phyloP scores from a whole-genome alignment of 1,140 invertebrate genomes.

The Drosophila pallidifrons region DNA sequence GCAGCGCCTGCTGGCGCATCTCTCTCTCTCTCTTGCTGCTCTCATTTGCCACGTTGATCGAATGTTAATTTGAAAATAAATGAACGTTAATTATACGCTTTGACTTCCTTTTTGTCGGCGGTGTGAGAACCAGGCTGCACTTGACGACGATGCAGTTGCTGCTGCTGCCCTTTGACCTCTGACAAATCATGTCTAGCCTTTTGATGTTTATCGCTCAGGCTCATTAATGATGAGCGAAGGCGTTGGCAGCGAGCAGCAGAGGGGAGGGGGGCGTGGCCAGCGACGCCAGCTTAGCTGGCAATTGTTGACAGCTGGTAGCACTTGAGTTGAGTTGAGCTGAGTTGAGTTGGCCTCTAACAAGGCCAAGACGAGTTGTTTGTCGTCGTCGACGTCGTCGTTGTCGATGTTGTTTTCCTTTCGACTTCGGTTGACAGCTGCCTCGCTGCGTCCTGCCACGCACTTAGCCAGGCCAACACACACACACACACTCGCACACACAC shows the following conservation, averaged over 20 bases:
- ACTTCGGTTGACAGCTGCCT: constrained; percentile 58
- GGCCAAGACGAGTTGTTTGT: constrained; percentile 48
- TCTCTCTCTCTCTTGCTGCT: constrained; percentile 10
- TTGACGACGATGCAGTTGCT: constrained; percentile 10
- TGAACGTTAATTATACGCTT: constrained; percentile 80
- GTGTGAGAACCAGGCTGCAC: constrained; percentile 46
- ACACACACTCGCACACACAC: constrained; percentile 22
- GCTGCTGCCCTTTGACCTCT: constrained; percentile 32
- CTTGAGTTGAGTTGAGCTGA: constrained; percentile 16
- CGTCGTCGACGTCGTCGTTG: constrained; percentile 9
- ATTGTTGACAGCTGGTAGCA: constrained; percentile 79
- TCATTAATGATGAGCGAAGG: constrained; percentile 51
- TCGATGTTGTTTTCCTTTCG: constrained; percentile 29
- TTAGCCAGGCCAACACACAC: constrained; percentile 51
- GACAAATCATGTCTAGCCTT: constrained; percentile 80
- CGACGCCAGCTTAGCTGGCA: constrained; percentile 30
- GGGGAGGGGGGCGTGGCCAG: constrained; percentile 51
- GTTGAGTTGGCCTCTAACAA: constrained; percentile 56
- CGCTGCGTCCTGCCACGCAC: constrained; percentile 62
- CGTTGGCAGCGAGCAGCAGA: neutral
- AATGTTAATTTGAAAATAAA: constrained; percentile 84
- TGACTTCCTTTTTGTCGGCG: constrained; percentile 27
- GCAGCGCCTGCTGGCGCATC: neutral
- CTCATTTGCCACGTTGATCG: constrained; percentile 48
- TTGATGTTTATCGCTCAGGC: constrained; percentile 77